phyloP scores from a whole-genome alignment of 2,888 invertebrate species.

The Lycaena phlaeas region DNA sequence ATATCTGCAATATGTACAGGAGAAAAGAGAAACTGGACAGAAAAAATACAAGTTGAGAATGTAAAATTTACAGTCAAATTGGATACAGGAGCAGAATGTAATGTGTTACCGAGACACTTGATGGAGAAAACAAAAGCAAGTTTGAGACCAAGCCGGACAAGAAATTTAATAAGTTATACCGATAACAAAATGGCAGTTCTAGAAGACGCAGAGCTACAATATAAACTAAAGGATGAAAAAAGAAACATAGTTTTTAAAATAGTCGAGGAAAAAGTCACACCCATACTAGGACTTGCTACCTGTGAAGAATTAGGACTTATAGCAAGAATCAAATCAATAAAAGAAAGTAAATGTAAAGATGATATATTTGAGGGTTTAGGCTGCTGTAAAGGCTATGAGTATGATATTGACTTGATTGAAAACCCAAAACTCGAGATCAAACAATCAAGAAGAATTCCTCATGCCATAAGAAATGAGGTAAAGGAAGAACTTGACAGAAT shows the following conservation, averaged over 20 bases:
- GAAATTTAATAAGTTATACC: neutral
- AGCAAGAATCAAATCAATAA: neutral
- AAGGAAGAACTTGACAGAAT: too few relatives aligned
- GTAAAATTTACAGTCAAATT: conserved; percentile 12
- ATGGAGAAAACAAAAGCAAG: neutral
- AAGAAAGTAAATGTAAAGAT: conserved; percentile 2
- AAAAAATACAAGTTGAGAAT: conserved; percentile 9
- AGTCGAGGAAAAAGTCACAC: conserved; percentile 8
- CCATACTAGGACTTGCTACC: conserved; percentile 9
- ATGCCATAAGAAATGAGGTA: too few relatives aligned
- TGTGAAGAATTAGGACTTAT: conserved; percentile 6
- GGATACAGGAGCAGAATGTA: conserved; percentile 15
- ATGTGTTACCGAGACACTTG: conserved; percentile 11
- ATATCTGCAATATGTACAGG: conserved; percentile 7
- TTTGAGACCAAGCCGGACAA: neutral
- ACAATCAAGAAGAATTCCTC: too few relatives aligned
- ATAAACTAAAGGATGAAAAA: conserved; percentile 1
- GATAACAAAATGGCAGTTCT: neutral
- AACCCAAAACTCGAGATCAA: too few relatives aligned
- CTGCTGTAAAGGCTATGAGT: conserved; percentile 9
- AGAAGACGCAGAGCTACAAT: conserved; percentile 1
- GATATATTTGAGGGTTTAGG: conserved; percentile 10
- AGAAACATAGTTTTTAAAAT: conserved; percentile 1
- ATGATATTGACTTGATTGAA: too few relatives aligned
- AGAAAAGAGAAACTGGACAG: conserved; percentile 14